Conservation (phyloP, 2,888 invertebrate genomes). For the Spodoptera littoralis region DNA sequence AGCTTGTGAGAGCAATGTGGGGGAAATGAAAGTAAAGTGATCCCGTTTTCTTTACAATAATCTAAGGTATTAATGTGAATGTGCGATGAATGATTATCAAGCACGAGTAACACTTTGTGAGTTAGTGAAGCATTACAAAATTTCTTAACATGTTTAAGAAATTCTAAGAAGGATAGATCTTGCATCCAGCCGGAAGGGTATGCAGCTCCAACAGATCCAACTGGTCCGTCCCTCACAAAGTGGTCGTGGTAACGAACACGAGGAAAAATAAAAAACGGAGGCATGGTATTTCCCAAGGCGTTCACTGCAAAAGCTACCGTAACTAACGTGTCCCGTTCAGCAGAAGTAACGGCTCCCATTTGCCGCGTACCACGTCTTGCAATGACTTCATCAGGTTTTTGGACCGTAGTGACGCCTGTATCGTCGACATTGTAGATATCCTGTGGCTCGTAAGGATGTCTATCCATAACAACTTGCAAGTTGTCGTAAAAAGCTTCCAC, state of each 20-base stretch:
- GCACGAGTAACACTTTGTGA: conserved; percentile 51
- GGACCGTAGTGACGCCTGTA: too few species aligned
- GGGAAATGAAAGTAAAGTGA: conserved; percentile 56
- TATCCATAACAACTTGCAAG: too few species aligned
- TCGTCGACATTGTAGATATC: too few species aligned
- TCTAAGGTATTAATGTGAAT: conserved; percentile 12
- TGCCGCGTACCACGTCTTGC: too few species aligned
- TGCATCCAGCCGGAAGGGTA: conserved; percentile 62
- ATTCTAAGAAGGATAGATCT: conserved; percentile 47
- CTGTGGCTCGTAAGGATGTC: too few species aligned
- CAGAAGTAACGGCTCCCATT: too few species aligned
- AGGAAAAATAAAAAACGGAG: conserved; percentile 61
- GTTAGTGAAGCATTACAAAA: conserved; percentile 30
- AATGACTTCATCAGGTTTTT: too few species aligned
- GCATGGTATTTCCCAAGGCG: conserved; percentile 60
- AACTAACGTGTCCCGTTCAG: conserved; percentile 25
- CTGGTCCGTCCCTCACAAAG: conserved; percentile 54
- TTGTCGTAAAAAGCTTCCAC: too few species aligned
- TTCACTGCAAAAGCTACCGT: conserved; percentile 64
- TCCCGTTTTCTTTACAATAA: conserved; percentile 54
- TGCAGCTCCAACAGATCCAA: conserved; percentile 50
- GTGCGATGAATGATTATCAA: conserved; percentile 62
- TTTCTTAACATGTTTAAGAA: conserved; percentile 59
- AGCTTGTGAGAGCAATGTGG: conserved; percentile 60
- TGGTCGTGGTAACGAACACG: conserved; percentile 51